phyloP scores from a whole-genome alignment of 2,888 invertebrate genomes.

The Hypercompe scribonia region DNA sequence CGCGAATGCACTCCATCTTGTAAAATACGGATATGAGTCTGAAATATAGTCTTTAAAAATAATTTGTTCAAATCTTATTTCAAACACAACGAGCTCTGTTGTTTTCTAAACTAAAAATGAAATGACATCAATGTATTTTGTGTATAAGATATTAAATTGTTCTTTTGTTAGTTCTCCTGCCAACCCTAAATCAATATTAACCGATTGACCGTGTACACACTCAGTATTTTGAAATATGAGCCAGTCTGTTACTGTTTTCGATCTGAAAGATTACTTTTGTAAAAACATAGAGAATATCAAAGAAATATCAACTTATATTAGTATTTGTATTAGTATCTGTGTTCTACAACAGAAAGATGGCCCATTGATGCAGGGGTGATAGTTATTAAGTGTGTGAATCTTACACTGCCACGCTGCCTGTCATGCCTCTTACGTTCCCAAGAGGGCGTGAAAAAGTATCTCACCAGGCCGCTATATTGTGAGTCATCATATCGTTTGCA shows the following conservation, averaged over 20 bases:
- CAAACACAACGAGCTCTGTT: not conserved
- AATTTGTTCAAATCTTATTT: too few relatives aligned
- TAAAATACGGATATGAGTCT: not conserved
- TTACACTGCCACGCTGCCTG: too few relatives aligned
- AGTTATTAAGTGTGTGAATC: too few relatives aligned
- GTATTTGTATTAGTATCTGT: too few relatives aligned
- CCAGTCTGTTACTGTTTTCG: not conserved
- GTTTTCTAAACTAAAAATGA: not conserved
- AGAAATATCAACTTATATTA: too few relatives aligned
- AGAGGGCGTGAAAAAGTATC: too few relatives aligned
- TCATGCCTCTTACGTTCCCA: too few relatives aligned
- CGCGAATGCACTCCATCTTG: not conserved
- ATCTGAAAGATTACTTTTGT: not conserved
- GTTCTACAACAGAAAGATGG: too few relatives aligned
- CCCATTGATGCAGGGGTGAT: too few relatives aligned
- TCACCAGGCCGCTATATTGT: too few relatives aligned
- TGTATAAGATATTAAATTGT: conserved; percentile 49
- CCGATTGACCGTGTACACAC: conserved; percentile 44
- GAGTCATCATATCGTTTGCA: too few relatives aligned
- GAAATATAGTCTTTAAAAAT: not conserved
- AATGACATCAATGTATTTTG: conserved; percentile 13
- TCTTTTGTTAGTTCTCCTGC: conserved; percentile 62
- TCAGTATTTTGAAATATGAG: conserved; percentile 21
- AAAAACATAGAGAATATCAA: not conserved
- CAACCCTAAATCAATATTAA: conserved; percentile 63